Evolutionary conservation across 1,140 invertebrate genomes (phyloP), one percentile per base, ranked within the genome.

Genomic region (Aphis craccivora): DNA sequence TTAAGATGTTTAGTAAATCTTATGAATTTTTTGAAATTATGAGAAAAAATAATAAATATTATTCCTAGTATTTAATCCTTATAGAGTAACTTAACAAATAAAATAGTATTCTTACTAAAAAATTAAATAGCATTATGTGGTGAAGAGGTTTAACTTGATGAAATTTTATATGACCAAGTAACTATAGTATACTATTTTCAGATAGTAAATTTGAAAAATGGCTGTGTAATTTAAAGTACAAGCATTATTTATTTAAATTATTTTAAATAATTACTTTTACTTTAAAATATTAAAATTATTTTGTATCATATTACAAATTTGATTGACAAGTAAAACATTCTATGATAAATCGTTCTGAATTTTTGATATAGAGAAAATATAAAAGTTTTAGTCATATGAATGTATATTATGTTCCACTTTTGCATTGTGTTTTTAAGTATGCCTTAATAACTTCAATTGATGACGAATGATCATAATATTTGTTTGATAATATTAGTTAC

Each of bases 391-490:
- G 98, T 99, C 95, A 99, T 98, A 97, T 55, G 98, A 95, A 95
- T 99, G 99, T 93, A 99, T 97, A 94, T 97, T 97, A 95, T 99
- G 98, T 94, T 98, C 97, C 89, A 98, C 98, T 96, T 99, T 95
- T 99, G 98, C 95, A 98, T 98, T 37, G 35, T 25, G 23, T 7
- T n/a, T 55, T 60, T n/a, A 60, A 60, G 11, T 60, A 30, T 30
- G 9, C 25, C 30, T 25, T 60, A 30, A 60, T 25, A 60, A 60
- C 25, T 60, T 60, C 30, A 60, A 9, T 30, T 60, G 2, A 30
- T 60, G 9, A 30, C 30, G 25, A 60, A 30, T 60, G 55, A 60
- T n/a, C n/a, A n/a, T n/a, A n/a, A n/a, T n/a, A n/a, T n/a, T n/a
- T n/a, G n/a, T n/a, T n/a, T n/a, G n/a, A n/a, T 55, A 1, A 30